phyloP scores from a whole-genome alignment of 2,113 vertebrate genomes.

The Neogobius melanostomus region DNA sequence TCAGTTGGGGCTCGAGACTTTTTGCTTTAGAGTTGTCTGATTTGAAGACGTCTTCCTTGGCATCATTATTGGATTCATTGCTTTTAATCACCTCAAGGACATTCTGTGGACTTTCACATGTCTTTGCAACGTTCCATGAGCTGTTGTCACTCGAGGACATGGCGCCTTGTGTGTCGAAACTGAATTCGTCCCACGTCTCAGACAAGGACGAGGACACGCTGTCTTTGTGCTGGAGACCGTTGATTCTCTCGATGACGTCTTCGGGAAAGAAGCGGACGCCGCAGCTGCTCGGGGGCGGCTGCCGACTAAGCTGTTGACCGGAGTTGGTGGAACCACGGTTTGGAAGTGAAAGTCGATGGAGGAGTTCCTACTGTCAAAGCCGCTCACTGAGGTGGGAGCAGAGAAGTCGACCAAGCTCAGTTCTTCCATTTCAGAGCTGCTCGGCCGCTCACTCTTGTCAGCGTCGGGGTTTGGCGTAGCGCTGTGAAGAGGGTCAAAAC shows the following conservation, averaged over 20 bases:
- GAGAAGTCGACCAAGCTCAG: slow-evolving; percentile 78
- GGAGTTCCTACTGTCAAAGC: slow-evolving; percentile 46
- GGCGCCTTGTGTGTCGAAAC: slow-evolving; percentile 74
- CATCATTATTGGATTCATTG: slow-evolving; percentile 19
- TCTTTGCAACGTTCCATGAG: slow-evolving; percentile 77
- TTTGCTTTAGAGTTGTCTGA: slow-evolving; percentile 26
- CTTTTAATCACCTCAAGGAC: slow-evolving; percentile 34
- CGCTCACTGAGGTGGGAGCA: slow-evolving; percentile 66
- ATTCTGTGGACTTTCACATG: slow-evolving; percentile 51
- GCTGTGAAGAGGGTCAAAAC: slow-evolving; percentile 79
- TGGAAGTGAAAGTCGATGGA: slow-evolving; percentile 54
- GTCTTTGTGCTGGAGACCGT: slow-evolving; percentile 70
- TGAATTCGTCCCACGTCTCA: slow-evolving; percentile 87
- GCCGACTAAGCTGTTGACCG: slow-evolving; percentile 88
- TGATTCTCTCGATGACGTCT: slow-evolving; percentile 80
- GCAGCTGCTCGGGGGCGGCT: slow-evolving; percentile 80
- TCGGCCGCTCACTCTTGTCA: slow-evolving; percentile 45
- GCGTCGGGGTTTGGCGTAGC: slow-evolving; percentile 19
- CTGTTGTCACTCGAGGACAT: slow-evolving; percentile 58
- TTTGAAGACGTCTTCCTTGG: slow-evolving; percentile 23
- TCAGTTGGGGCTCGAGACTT: slow-evolving; percentile 65
- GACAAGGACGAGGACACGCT: slow-evolving; percentile 75
- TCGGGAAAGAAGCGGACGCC: slow-evolving; percentile 82
- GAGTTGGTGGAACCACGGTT: slow-evolving; percentile 84
- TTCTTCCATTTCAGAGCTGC: slow-evolving; percentile 78